Evolutionary conservation across 2,797 vertebrate genomes (phyloP).

Genomic region (Anas flavirostris): DNA sequence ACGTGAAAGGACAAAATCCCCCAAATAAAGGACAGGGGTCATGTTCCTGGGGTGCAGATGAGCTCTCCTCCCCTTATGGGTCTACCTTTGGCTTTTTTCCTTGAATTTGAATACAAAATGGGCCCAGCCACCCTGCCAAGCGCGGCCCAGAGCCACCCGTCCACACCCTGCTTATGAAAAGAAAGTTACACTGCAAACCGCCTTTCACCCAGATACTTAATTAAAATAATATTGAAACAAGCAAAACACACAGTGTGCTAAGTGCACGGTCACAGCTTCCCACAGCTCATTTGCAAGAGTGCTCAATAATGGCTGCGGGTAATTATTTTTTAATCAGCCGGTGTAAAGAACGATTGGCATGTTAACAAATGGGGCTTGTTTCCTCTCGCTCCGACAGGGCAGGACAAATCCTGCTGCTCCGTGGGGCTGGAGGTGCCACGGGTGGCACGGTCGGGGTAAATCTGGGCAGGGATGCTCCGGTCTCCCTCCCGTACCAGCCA

Average conservation of each 20-base stretch:
- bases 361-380: slow-evolving; percentile 72
- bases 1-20: background rate
- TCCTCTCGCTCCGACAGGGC: background rate
- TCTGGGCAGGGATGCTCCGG: background rate
- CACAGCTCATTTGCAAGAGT: slow-evolving; percentile 71
- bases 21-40: background rate
- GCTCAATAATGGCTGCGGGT: slow-evolving; percentile 61
- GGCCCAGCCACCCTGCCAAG: background rate
- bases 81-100: background rate
- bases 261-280: slow-evolving; percentile 46
- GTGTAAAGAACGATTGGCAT: slow-evolving; percentile 67
- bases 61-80: background rate
- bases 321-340: slow-evolving; percentile 77
- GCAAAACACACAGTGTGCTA: slow-evolving; percentile 46
- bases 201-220: slow-evolving; percentile 70
- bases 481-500: background rate
- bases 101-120: background rate
- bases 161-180: background rate
- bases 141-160: background rate
- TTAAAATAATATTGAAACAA: slow-evolving; percentile 72
- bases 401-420: background rate
- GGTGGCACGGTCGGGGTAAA: no score
- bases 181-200: slow-evolving; percentile 62
- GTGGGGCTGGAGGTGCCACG: background rate
- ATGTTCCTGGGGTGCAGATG: fast-evolving